Conservation (phyloP, 2,888 invertebrate species). For the Halictus ligatus region DNA sequence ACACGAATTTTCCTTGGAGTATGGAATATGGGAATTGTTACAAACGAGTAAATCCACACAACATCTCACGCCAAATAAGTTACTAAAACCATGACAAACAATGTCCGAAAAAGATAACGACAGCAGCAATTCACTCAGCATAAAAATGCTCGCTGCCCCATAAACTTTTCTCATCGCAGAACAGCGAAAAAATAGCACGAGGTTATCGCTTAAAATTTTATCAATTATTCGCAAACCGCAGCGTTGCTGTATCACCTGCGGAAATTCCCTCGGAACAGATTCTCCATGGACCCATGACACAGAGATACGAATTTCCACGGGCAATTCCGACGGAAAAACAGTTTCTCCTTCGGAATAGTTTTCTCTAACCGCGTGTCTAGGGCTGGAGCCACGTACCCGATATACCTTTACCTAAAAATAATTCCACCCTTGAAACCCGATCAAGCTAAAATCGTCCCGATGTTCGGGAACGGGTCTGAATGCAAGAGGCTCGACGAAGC, state of each 20-base stretch:
- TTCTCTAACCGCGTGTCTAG: background rate
- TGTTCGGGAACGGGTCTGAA: background rate
- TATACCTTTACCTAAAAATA: conserved; percentile 40
- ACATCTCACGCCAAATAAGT: no score
- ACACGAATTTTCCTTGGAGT: no score
- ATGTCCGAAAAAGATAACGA: background rate
- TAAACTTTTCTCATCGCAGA: background rate
- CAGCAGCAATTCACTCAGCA: background rate
- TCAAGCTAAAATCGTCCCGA: background rate
- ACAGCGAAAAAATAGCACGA: background rate
- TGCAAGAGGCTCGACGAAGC: background rate
- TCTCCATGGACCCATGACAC: background rate
- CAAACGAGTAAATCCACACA: no score
- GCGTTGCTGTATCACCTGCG: background rate
- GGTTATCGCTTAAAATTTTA: background rate
- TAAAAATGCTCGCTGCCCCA: background rate
- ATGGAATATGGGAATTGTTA: no score
- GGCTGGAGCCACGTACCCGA: conserved; percentile 2
- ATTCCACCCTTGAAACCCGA: conserved; percentile 32
- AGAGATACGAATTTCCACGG: background rate
- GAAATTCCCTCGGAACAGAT: background rate
- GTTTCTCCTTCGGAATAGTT: background rate
- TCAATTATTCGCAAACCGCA: background rate
- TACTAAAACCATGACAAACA: background rate
- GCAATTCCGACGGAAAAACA: background rate